These are phyloP conservation scores for Hypsopygia costalis DNA, from an alignment of 2,888 invertebrate species.

Conservation along the genomic window DNA sequence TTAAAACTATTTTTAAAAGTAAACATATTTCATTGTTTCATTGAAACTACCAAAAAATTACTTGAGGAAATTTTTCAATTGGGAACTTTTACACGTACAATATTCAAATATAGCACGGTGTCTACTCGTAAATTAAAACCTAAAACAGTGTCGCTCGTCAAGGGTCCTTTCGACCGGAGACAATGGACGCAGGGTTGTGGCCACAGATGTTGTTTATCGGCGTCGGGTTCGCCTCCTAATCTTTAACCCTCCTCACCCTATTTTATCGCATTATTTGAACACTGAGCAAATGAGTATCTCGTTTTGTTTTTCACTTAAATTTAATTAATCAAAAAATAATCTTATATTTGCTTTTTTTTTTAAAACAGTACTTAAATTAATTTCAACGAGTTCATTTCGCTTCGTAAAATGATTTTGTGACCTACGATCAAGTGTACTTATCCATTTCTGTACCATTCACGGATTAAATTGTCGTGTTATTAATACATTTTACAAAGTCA, in stretches of 20 bases:
- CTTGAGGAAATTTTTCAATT: neutral
- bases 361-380: no score
- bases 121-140: constrained; percentile 26
- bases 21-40: no score
- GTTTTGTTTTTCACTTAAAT: constrained; percentile 4
- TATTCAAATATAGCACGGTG: constrained; percentile 8
- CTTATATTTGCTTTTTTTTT: no score
- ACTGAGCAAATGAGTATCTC: constrained; percentile 10
- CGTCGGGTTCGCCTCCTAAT: constrained; percentile 46
- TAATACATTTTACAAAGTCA: no score
- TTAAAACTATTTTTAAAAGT: neutral
- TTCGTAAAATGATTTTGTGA: no score
- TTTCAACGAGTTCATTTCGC: no score
- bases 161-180: constrained; percentile 40
- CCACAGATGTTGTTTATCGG: constrained; percentile 75
- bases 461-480: no score
- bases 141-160: constrained; percentile 34
- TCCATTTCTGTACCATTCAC: no score
- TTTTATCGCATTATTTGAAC: constrained; percentile 14
- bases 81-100: neutral
- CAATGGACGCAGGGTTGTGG: constrained; percentile 48
- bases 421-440: no score
- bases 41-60: no score
- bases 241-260: constrained; percentile 31
- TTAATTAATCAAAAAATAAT: neutral